phyloP scores from a whole-genome alignment of 2,888 invertebrate genomes.

The Chrysolina haemoptera region DNA sequence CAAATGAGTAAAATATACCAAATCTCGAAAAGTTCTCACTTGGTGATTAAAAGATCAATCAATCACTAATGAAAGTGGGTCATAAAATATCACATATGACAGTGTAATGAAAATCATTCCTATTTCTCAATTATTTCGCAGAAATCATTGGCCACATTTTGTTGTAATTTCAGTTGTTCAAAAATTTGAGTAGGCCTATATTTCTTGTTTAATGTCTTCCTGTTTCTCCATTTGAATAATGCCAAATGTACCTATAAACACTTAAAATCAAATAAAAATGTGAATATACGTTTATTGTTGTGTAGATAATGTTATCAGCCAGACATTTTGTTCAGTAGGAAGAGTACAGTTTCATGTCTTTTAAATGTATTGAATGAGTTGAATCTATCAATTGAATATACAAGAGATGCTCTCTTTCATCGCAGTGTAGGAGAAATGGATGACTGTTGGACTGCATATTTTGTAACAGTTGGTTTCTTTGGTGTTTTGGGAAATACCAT shows the following conservation, averaged over 20 bases:
- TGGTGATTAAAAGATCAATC: too few species aligned
- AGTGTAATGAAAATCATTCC: background rate
- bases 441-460: too few species aligned
- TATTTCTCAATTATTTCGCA: background rate
- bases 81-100: background rate
- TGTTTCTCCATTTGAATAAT: constrained; percentile 56
- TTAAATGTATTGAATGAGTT: constrained; percentile 35
- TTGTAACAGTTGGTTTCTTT: too few species aligned
- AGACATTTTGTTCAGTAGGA: constrained; percentile 57
- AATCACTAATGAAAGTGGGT: too few species aligned
- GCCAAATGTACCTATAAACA: constrained; percentile 65
- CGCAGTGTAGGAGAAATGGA: too few species aligned
- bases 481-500: too few species aligned
- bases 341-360: background rate
- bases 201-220: constrained; percentile 57
- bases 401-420: too few species aligned
- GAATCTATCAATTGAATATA: background rate
- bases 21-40: too few species aligned
- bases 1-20: too few species aligned
- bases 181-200: constrained; percentile 29
- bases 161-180: constrained; percentile 24
- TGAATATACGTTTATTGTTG: constrained; percentile 63
- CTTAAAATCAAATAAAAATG: constrained; percentile 59
- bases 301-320: constrained; percentile 60
- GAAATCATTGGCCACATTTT: background rate